These are phyloP conservation scores for Sapajus apella DNA, from an alignment of 2,113 vertebrate species.

Conservation along the genomic window DNA sequence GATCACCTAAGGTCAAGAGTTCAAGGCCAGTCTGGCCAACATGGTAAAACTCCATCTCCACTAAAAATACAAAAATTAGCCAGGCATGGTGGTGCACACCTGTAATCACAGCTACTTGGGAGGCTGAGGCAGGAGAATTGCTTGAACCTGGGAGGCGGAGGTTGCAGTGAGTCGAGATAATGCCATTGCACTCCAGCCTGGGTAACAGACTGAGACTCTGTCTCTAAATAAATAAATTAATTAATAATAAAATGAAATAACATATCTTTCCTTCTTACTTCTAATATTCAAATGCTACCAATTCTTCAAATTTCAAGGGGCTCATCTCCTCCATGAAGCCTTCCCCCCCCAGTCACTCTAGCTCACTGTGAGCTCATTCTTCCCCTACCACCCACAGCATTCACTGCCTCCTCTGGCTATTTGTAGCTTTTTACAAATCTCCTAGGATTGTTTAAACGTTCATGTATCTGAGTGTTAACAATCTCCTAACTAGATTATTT, in stretches of 20 bases:
- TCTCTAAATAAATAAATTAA: no score
- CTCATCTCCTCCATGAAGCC: neutral
- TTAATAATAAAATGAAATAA: neutral
- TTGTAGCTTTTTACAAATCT: neutral
- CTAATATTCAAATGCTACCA: neutral
- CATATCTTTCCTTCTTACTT: neutral
- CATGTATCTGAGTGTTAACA: neutral
- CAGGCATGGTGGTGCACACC: no score
- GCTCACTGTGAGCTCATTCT: neutral
- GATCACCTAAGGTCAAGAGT: no score
- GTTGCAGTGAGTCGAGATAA: no score
- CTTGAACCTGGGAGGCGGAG: no score
- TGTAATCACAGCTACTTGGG: no score
- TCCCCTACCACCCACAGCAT: neutral
- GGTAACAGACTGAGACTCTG: no score
- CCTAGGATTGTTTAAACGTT: neutral
- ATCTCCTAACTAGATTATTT: neutral
- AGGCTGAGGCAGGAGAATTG: no score
- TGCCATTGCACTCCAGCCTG: no score
- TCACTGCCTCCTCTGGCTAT: neutral
- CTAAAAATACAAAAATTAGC: no score
- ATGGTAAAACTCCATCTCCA: no score
- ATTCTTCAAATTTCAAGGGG: neutral
- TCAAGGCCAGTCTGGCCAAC: no score
- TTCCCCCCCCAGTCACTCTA: neutral